Base-by-base conservation (phyloP, 2,888 invertebrate genomes). In the Sericinus montela region DNA sequence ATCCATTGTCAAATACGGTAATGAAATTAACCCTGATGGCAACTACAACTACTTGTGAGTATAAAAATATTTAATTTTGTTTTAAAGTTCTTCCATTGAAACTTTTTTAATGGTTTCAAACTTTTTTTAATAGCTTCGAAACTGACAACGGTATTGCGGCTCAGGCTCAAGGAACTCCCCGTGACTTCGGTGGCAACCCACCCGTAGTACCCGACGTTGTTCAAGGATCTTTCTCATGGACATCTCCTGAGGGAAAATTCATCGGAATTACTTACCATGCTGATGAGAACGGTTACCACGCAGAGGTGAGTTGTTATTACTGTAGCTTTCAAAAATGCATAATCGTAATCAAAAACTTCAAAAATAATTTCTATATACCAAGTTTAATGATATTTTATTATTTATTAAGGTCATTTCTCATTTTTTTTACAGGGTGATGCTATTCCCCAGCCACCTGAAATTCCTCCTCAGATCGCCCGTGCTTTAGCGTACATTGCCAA, bases 231-330 rank as follows among this genome's bases (percentile, higher is more conserved):
- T 92, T 81, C 80, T 75, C 86, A 28, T 91, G 85, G 75, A 87
- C 83, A 4, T 89, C 91, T 16, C 92, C 92, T 10, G 93, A 93
- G 57, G 94, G 94, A n/a, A 76, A 88, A 36, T 81, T 82, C 10
- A 82, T 92, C 59, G 66, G 77, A n/a, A 69, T 93, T 52, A 75
- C 80, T 38, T 94, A 93, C 75, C 66, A 89, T 49, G 93, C 94
- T 57, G 92, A 94, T 60, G 93, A 93, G 70, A 91, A 92, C 57
- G 94, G 94, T 51, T 94, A 91, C 89, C 91, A 91, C 55, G 91
- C 93, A 23, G 75, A 86, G 72, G 93, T 82, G 68, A 66, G 63
- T 36, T 34, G 10, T 1, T 23, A 5, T 9, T 1, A 34, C 28
- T 35, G n/a, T 30, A 25, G 5, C 5, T 19, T 19, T 19, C 5